phyloP scores from a whole-genome alignment of 2,113 vertebrate species.

The Hemiscyllium ocellatum region DNA sequence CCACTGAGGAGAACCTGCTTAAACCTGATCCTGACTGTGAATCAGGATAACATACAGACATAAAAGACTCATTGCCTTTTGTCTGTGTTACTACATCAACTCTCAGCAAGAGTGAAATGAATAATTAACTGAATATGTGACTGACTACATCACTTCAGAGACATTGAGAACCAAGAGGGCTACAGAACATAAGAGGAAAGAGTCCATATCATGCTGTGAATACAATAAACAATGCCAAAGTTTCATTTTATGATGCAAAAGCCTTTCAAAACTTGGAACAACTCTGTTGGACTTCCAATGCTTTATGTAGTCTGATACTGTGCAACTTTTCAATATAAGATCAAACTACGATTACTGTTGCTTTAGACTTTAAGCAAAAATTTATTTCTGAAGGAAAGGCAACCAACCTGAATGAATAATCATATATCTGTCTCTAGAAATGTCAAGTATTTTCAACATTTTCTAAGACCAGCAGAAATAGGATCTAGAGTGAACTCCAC shows the following conservation, averaged over 20 bases:
- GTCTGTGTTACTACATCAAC: slow-evolving; percentile 1
- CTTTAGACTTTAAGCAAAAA: not conserved
- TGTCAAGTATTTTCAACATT: not conserved
- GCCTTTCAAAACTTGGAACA: not conserved
- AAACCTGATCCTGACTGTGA: slow-evolving; percentile 4
- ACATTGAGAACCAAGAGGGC: not conserved
- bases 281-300: not conserved
- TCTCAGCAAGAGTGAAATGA: slow-evolving; percentile 3
- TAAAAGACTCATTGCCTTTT: slow-evolving; percentile 6
- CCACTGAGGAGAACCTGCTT: slow-evolving; percentile 21
- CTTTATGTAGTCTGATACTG: not conserved
- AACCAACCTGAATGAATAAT: not conserved
- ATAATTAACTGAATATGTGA: slow-evolving; percentile 33
- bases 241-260: not conserved
- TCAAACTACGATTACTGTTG: not conserved
- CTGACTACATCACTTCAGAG: not conserved
- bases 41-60: slow-evolving; percentile 2
- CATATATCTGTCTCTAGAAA: not conserved
- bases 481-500: not conserved
- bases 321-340: not conserved
- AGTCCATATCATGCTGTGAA: too few relatives aligned
- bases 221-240: not conserved
- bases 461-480: not conserved
- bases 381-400: not conserved
- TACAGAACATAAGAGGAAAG: not conserved